Base-by-base conservation (phyloP, 2,888 invertebrate genomes). In the Synanthedon vespiformis region DNA sequence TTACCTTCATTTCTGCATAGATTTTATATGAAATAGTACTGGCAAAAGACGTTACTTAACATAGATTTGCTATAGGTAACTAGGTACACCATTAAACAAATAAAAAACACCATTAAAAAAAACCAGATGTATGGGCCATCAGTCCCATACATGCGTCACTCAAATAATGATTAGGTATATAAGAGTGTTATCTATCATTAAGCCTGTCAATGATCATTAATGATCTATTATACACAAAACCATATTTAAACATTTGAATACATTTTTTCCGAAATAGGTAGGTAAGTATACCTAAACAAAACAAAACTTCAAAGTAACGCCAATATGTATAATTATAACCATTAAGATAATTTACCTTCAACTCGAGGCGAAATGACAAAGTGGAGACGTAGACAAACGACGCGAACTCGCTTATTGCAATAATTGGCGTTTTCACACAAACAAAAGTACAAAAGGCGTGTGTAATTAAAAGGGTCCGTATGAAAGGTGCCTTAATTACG, bases 381-480 rank as follows among this genome's bases (percentile, higher is more conserved):
- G 71, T 62, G 57, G 63, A 60, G 54, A 59, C 60, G 64, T 67
- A 69, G 72, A 34, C 67, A 68, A 66, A 66, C 68, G 72, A 68
- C 63, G 70, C 70, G 68, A 63, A 65, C 64, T 67, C 67, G 62
- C 67, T 80, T 79, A 81, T 80, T 77, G 73, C 73, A 79, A 80
- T 82, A 81, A 84, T 84, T 80, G 80, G 74, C 76, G 64, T 74
- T 72, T 70, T 71, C 68, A 67, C 65, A 65, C 67, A 70, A 72
- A 72, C 76, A 72, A 73, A 68, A 69, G 69, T 61, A 78, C 77
- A 77, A 77, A 77, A 70, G 65, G 50, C 63, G 59, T 51, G 53
- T 56, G 72, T 81, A 81, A 85, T 83, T 80, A 80, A 73, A 72
- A 74, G 81, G 81, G 82, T 72, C 62, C 67, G 72, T 71, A 72